These are phyloP conservation scores for Ploceus nigricollis DNA, from an alignment of 2,113 vertebrate genomes.

Conservation along the genomic window DNA sequence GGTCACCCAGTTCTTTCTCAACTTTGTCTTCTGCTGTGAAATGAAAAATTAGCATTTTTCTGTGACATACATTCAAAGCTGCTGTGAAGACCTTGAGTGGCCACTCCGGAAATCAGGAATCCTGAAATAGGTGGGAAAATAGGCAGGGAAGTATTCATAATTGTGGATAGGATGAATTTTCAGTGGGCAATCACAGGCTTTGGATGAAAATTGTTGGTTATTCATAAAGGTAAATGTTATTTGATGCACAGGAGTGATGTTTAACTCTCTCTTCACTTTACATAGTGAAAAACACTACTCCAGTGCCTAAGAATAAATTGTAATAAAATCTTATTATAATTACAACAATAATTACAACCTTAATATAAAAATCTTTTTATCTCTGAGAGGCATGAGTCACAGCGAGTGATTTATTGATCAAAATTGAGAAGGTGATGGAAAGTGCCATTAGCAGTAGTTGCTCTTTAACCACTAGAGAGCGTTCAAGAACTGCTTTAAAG, in stretches of 20 bases:
- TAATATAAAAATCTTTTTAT: not conserved
- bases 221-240: not conserved
- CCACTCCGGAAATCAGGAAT: not conserved
- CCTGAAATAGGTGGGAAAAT: not conserved
- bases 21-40: constrained; percentile 18
- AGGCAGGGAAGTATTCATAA: not conserved
- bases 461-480: constrained; percentile 63
- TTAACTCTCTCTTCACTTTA: not conserved
- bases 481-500: not conserved
- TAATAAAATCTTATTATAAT: not conserved
- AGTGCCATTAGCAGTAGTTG: not conserved
- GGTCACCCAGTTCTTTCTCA: constrained; percentile 27
- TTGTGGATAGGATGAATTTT: not conserved
- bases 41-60: constrained; percentile 26
- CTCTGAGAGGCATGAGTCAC: not conserved
- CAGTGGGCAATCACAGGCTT: not conserved
- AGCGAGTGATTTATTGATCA: not conserved
- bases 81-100: not conserved
- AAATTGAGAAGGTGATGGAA: not conserved
- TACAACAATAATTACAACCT: not conserved
- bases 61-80: not conserved
- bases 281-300: not conserved
- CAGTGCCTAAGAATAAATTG: not conserved
- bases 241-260: not conserved
- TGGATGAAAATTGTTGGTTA: not conserved